These are phyloP conservation scores for Zenarchopterus dispar DNA, from an alignment of 2,797 vertebrate species.

Conservation along the genomic window DNA sequence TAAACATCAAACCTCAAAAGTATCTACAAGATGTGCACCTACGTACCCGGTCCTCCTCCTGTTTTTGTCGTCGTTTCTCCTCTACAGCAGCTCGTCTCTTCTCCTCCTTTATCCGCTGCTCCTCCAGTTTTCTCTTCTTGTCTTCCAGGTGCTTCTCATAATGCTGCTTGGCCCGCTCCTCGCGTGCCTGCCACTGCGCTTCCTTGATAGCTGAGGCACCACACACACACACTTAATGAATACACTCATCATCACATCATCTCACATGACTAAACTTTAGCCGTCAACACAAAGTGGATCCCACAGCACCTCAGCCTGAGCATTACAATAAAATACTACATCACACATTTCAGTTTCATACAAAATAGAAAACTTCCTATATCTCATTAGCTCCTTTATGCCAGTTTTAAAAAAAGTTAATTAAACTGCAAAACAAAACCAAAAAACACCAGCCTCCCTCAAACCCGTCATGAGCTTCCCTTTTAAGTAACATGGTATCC, in stretches of 20 bases:
- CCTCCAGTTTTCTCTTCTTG: conserved; percentile 87
- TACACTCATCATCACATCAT: conserved; percentile 47
- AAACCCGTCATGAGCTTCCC: conserved; percentile 34
- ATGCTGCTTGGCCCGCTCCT: conserved; percentile 89
- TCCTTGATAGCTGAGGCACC: conserved; percentile 85
- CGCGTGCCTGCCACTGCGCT: conserved; percentile 88
- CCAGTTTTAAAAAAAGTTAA: conserved; percentile 4
- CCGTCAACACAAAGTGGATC: conserved; percentile 57
- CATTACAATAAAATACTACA: conserved; percentile 27
- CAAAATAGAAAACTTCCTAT: conserved; percentile 8
- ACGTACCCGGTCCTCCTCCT: conserved; percentile 91
- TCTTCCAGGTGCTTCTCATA: conserved; percentile 94
- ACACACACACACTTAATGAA: conserved; percentile 2
- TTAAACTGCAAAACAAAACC: not conserved
- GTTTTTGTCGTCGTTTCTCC: conserved; percentile 90
- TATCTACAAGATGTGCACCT: not conserved
- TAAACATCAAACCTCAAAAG: not conserved
- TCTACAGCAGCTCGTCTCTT: conserved; percentile 89
- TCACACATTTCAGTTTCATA: conserved; percentile 24
- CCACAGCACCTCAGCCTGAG: conserved; percentile 34
- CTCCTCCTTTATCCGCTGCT: conserved; percentile 92
- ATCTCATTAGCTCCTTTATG: conserved; percentile 3
- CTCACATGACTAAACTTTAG: conserved; percentile 69
- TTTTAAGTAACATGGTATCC: conserved; percentile 68
- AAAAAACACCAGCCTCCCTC: conserved; percentile 37